Conservation (phyloP, 2,113 vertebrate species). For the Heterochromis multidens region DNA sequence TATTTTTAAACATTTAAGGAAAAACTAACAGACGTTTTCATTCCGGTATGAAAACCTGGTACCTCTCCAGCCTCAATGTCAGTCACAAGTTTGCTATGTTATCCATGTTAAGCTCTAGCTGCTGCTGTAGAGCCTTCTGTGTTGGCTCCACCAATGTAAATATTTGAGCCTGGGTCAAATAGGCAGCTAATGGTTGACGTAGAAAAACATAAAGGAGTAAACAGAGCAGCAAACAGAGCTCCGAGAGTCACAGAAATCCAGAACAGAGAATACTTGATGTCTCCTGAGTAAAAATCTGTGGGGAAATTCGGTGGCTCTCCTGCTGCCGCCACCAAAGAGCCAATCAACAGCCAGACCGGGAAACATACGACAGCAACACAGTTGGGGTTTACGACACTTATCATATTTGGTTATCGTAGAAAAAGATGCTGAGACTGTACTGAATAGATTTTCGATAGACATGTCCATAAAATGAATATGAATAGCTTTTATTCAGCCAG, state of each 20-base stretch:
- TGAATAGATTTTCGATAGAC: background rate
- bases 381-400: background rate
- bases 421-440: background rate
- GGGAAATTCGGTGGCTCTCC: background rate
- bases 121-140: background rate
- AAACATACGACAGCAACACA: background rate
- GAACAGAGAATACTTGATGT: background rate
- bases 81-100: background rate
- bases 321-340: too few species aligned
- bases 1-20: background rate
- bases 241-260: background rate
- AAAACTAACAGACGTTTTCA: background rate
- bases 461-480: background rate
- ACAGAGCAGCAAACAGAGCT: background rate
- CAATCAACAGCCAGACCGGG: background rate
- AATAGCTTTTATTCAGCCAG: background rate
- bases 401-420: background rate
- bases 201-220: slow-evolving; percentile 17
- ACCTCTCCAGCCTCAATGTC: background rate
- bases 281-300: background rate
- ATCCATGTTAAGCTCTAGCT: background rate
- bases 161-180: slow-evolving; percentile 65
- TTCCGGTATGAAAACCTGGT: background rate
- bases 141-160: slow-evolving; percentile 63
- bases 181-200: slow-evolving; percentile 17